These are phyloP conservation scores for Tapirus indicus DNA, from an alignment of 2,797 vertebrate species.

Conservation along the genomic window DNA sequence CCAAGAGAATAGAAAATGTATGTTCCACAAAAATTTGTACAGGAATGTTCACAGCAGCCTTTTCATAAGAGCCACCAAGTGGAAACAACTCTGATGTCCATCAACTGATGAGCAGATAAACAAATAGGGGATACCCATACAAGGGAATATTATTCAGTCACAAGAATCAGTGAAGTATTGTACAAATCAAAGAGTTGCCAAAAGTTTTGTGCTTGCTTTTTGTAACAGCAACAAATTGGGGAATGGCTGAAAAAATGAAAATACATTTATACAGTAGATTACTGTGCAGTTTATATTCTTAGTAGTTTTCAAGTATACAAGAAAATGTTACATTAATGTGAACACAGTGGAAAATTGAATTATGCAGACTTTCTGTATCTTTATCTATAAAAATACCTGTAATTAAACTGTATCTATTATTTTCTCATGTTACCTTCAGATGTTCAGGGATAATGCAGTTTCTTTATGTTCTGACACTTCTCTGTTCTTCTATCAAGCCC, in stretches of 20 bases:
- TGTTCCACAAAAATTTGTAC: background rate
- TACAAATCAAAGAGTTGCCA: background rate
- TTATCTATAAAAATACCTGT: background rate
- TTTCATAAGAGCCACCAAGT: too few relatives aligned
- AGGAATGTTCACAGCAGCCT: background rate
- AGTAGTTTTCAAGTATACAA: background rate
- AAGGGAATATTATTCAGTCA: background rate
- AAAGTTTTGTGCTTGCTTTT: background rate
- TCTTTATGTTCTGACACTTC: too few relatives aligned
- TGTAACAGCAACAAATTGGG: background rate
- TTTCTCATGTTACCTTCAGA: background rate
- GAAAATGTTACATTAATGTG: background rate
- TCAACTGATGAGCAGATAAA: too few relatives aligned
- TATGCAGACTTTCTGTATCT: background rate
- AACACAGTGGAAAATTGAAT: background rate
- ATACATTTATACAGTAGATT: too few relatives aligned
- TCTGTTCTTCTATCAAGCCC: background rate
- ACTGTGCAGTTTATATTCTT: background rate
- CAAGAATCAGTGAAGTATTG: background rate
- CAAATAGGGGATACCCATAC: too few relatives aligned
- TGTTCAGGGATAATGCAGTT: background rate
- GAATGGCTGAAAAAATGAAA: background rate
- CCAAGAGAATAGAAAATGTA: background rate
- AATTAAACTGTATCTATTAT: background rate
- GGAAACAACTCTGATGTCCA: too few relatives aligned